phyloP scores from a whole-genome alignment of 2,888 invertebrate genomes.

The Poecilus cupreus region DNA sequence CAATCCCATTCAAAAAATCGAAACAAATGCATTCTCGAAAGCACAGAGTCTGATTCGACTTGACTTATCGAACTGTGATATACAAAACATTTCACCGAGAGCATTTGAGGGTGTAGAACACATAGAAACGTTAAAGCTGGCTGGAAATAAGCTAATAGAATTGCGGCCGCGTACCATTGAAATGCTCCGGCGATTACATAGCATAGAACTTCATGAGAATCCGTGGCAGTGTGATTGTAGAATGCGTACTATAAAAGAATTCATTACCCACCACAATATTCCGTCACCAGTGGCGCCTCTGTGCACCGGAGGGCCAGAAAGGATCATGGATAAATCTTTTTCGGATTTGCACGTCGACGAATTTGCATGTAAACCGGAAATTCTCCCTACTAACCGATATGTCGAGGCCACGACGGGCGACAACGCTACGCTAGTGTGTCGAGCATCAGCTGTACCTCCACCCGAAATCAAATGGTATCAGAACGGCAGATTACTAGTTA shows the following conservation, averaged over 20 bases:
- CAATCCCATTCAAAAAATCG: slow-evolving; percentile 89
- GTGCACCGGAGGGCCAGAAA: slow-evolving; percentile 83
- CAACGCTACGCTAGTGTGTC: slow-evolving; percentile 89
- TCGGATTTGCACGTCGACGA: slow-evolving; percentile 86
- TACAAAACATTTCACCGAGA: slow-evolving; percentile 84
- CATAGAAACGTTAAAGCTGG: slow-evolving; percentile 86
- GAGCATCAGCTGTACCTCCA: slow-evolving; percentile 87
- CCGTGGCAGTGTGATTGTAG: slow-evolving; percentile 94
- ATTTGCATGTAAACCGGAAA: slow-evolving; percentile 90
- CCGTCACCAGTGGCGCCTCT: slow-evolving; percentile 86
- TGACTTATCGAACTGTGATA: slow-evolving; percentile 88
- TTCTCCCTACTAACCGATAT: slow-evolving; percentile 83
- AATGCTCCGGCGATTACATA: slow-evolving; percentile 83
- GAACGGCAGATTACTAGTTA: slow-evolving; percentile 85
- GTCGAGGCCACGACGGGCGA: slow-evolving; percentile 87
- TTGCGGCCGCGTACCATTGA: slow-evolving; percentile 84
- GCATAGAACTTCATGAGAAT: slow-evolving; percentile 89
- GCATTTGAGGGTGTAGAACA: slow-evolving; percentile 86
- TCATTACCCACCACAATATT: slow-evolving; percentile 86
- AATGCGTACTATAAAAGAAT: slow-evolving; percentile 85
- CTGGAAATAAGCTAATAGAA: slow-evolving; percentile 86
- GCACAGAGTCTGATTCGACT: slow-evolving; percentile 87
- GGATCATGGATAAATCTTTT: slow-evolving; percentile 83
- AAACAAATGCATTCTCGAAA: slow-evolving; percentile 83
- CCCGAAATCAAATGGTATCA: slow-evolving; percentile 91